Conservation (phyloP, 2,113 vertebrate genomes). For the Chinchilla lanigera region DNA sequence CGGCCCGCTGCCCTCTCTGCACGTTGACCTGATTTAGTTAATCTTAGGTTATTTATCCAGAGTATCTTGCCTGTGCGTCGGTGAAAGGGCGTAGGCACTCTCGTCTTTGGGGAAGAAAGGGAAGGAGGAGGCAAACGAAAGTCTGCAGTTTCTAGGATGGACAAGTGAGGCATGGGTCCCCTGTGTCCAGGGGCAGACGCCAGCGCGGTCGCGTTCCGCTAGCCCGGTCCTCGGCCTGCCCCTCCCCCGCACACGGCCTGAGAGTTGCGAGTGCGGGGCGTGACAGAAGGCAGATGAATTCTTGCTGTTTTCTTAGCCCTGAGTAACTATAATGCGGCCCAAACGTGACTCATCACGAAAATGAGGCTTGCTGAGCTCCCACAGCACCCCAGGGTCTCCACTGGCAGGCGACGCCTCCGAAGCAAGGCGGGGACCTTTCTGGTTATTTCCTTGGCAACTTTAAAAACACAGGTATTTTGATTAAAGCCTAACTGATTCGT, state of each 20-base stretch:
- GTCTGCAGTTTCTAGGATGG: background rate
- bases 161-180: background rate
- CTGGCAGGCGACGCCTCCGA: background rate
- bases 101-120: background rate
- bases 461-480: slow-evolving; percentile 40
- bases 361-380: background rate
- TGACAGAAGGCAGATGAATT: background rate
- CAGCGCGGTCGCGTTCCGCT: background rate
- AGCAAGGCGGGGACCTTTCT: slow-evolving; percentile 64
- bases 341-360: slow-evolving; percentile 28
- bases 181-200: background rate
- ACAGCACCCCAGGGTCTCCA: slow-evolving; percentile 16
- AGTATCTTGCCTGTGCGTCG: slow-evolving; percentile 60
- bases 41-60: slow-evolving; percentile 70
- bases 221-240: too few species aligned
- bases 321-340: background rate
- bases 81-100: slow-evolving; percentile 42
- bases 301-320: slow-evolving; percentile 29
- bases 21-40: slow-evolving; percentile 59
- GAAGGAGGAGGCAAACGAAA: background rate
- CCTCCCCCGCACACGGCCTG: background rate
- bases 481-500: slow-evolving; percentile 59
- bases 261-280: background rate
- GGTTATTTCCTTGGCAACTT: slow-evolving; percentile 70
- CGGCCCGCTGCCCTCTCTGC: background rate